A percentile compares a stretch with the other conserved stretches of the same genome.
Conservation (phyloP, 2,113 vertebrate genomes). For the Acanthochromis polyacanthus region DNA sequence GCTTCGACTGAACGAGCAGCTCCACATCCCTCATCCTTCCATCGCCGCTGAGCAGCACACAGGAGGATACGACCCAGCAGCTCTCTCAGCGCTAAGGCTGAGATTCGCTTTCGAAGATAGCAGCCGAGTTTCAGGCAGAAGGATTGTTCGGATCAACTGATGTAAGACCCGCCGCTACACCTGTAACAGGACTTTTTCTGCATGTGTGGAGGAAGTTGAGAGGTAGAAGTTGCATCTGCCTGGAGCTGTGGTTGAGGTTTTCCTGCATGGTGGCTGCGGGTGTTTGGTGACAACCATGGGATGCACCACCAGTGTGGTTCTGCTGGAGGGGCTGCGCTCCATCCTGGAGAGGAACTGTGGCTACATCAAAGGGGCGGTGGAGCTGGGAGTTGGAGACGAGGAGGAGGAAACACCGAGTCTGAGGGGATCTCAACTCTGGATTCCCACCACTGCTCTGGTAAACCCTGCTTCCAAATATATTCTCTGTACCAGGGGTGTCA, state of each 20-base stretch:
- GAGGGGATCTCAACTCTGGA: conserved; percentile 65
- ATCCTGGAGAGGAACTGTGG: conserved; percentile 94
- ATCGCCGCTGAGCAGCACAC: conserved; percentile 40
- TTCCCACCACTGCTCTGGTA: conserved; percentile 69
- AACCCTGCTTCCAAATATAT: conserved; percentile 15
- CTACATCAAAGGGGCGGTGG: conserved; percentile 89
- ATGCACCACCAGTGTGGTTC: conserved; percentile 93
- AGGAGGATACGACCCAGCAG: conserved; percentile 36
- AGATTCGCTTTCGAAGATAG: conserved; percentile 14
- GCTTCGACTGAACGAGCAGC: conserved; percentile 69
- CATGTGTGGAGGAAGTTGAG: background rate
- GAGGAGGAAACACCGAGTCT: conserved; percentile 75
- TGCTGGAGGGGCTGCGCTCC: conserved; percentile 92
- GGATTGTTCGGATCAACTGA: background rate
- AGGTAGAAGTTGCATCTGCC: conserved; percentile 12
- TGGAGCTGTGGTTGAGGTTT: conserved; percentile 4
- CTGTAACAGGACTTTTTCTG: conserved; percentile 6
- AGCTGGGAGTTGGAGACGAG: conserved; percentile 86
- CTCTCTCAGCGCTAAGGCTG: background rate
- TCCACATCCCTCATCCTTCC: conserved; percentile 52
- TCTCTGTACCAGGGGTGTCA: too few relatives aligned
- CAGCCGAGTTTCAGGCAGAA: background rate
- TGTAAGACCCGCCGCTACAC: background rate
- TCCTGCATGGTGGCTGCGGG: conserved; percentile 32
- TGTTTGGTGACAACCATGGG: conserved; percentile 87